Evolutionary conservation across 2,113 vertebrate species (phyloP).

Genomic region (Brachyhypopomus occidentalis): DNA sequence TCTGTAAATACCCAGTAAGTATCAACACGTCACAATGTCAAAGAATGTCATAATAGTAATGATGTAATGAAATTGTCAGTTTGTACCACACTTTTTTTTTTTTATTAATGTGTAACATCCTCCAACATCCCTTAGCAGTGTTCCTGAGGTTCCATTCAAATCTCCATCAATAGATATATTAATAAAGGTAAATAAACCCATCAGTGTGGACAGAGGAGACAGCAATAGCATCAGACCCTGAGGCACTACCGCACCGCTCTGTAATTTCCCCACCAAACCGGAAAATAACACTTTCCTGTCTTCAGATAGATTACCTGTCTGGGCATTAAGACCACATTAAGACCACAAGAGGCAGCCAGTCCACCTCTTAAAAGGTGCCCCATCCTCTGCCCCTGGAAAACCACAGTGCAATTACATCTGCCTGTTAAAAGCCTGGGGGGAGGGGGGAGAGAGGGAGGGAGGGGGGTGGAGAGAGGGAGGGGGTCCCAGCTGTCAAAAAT

Average conservation of each 20-base stretch:
- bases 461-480: background rate
- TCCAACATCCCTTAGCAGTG: background rate
- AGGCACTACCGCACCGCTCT: conserved; percentile 19
- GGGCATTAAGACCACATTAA: conserved; percentile 48
- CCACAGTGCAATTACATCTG: conserved; percentile 44
- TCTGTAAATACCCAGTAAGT: background rate
- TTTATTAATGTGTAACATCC: too few species aligned
- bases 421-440: conserved; percentile 33
- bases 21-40: background rate
- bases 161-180: conserved; percentile 9
- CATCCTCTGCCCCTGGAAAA: conserved; percentile 33
- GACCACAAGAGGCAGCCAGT: conserved; percentile 41
- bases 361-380: conserved; percentile 39
- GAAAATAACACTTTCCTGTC: conserved; percentile 46
- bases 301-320: conserved; percentile 48
- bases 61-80: too few species aligned
- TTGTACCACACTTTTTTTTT: too few species aligned
- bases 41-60: background rate
- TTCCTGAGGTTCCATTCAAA: background rate
- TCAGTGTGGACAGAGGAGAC: conserved; percentile 20
- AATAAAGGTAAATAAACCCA: conserved; percentile 33
- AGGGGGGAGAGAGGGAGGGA: conserved; percentile 11
- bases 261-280: conserved; percentile 44
- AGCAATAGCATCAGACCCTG: conserved; percentile 23
- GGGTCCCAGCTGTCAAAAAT: background rate